Base-by-base conservation (phyloP, 2,888 invertebrate genomes). In the Melipona beecheii region DNA sequence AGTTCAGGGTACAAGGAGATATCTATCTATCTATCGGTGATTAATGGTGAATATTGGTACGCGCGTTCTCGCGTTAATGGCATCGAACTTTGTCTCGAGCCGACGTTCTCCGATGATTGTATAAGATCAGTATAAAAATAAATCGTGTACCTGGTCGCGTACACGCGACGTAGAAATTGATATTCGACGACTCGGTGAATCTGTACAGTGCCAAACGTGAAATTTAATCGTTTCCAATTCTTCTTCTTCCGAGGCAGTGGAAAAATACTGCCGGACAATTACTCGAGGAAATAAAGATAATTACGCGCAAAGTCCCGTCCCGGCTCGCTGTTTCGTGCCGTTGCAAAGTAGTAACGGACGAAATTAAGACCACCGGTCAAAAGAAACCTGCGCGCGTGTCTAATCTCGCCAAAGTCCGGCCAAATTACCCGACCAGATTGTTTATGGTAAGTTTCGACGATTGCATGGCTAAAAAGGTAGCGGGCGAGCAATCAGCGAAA, bases 401-500 rank as follows among this genome's bases (percentile, higher is more conserved):
- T 52, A 73, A n/a, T 52, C 52, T 58, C 70, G 43, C n/a, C 9
- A 15, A 36, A 76, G 17, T 36, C 27, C 43, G 43, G 24, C 36
- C 19, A 62, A 72, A 81, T 77, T 74, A 50, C 70, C 58, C 36
- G 65, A 64, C 64, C 68, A 66, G 70, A 80, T 75, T 76, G 72
- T 79, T 79, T 56, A 71, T 19, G 68, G 73, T 52, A 72, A 71
- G 66, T 54, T 71, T 31, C 50, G 15, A 43, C 73, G 72, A 69
- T 70, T 64, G 75, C 58, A 71, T 50, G 71, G 66, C 75, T 72
- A 62, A 78, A 74, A 66, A 54, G 50, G 76, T 77, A 75, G 27
- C 70, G 69, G 69, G 69, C 27, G 52, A 52, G 87, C 70, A 85
- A 87, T 88, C 85, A 80, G 80, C 66, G 75, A 81, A 87, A 88